Percentiles rank a stretch among this genome's conserved stretches.
Evolutionary conservation across 53 echinoderm and acorn worm genomes (phyloP).

Genomic region (Arbacia lixula): DNA sequence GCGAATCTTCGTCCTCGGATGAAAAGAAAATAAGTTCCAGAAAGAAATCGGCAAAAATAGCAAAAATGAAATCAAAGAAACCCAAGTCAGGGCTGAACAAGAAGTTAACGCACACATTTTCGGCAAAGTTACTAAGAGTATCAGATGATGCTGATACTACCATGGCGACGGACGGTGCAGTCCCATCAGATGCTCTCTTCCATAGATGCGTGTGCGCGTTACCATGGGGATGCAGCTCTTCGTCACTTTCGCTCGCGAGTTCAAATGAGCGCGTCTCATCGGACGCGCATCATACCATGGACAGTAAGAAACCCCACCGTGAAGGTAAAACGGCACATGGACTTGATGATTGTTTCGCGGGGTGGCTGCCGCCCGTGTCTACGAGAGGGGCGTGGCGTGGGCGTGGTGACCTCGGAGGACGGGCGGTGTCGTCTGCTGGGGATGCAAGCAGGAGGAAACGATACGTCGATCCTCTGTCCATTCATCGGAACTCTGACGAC

Average conservation of each 20-base stretch:
- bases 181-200: constrained; percentile 6
- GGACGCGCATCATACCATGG: background rate
- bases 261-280: background rate
- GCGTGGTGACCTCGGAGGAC: background rate
- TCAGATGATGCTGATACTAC: constrained; percentile 18
- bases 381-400: background rate
- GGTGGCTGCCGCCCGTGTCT: background rate
- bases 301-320: background rate
- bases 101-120: constrained; percentile 10
- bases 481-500: constrained; percentile 11
- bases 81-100: background rate
- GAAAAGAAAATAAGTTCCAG: background rate
- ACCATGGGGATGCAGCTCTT: constrained; percentile 34
- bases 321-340: background rate
- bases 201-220: constrained; percentile 31
- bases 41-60: constrained; percentile 2
- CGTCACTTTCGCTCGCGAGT: background rate
- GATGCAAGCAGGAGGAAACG: constrained; percentile 6
- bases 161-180: background rate
- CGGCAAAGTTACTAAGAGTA: background rate
- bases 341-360: background rate
- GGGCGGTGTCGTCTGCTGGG: background rate
- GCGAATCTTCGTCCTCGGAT: background rate
- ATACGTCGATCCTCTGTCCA: background rate
- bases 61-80: background rate